A percentile compares a stretch with the other conserved stretches of the same genome.
phyloP scores from a whole-genome alignment of 2,797 vertebrate genomes.

The Chelon labrosus region DNA sequence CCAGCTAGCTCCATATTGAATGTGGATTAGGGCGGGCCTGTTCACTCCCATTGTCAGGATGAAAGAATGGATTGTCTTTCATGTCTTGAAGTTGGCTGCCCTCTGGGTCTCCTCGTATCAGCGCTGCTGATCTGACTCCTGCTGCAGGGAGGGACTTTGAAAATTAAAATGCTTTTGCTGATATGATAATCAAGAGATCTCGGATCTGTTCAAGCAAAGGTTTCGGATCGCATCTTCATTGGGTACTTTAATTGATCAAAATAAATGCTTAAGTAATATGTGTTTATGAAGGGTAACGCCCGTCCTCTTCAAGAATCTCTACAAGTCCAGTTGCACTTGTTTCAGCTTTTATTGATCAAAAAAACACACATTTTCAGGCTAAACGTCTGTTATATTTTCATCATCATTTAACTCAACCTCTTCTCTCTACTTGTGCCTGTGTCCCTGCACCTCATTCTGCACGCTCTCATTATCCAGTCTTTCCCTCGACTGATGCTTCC shows the following conservation, averaged over 20 bases:
- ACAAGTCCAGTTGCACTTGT: too few relatives aligned
- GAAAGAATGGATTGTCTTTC: conserved; percentile 63
- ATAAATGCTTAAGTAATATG: not conserved
- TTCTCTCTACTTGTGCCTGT: conserved; percentile 9
- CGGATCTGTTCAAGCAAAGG: conserved; percentile 10
- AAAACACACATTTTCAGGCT: too few relatives aligned
- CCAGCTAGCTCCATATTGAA: conserved; percentile 46
- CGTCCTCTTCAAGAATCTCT: too few relatives aligned
- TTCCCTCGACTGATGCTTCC: conserved; percentile 7
- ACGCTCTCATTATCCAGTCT: conserved; percentile 20
- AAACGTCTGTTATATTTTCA: not conserved
- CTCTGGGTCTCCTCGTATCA: conserved; percentile 49
- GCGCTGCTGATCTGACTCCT: conserved; percentile 41
- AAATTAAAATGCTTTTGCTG: conserved; percentile 40
- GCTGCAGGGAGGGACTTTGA: conserved; percentile 30
- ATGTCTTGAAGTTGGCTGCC: conserved; percentile 46
- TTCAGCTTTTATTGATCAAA: too few relatives aligned
- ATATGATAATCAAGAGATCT: conserved; percentile 50
- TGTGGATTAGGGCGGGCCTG: conserved; percentile 43
- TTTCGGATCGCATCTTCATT: not conserved
- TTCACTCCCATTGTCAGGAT: conserved; percentile 57
- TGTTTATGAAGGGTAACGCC: too few relatives aligned
- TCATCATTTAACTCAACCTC: too few relatives aligned
- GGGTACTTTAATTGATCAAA: conserved; percentile 14
- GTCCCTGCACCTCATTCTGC: conserved; percentile 12